Evolutionary conservation across 2,113 vertebrate species (phyloP), one percentile per base, ranked within the genome.

Genomic region (Hemiprocne comata): DNA sequence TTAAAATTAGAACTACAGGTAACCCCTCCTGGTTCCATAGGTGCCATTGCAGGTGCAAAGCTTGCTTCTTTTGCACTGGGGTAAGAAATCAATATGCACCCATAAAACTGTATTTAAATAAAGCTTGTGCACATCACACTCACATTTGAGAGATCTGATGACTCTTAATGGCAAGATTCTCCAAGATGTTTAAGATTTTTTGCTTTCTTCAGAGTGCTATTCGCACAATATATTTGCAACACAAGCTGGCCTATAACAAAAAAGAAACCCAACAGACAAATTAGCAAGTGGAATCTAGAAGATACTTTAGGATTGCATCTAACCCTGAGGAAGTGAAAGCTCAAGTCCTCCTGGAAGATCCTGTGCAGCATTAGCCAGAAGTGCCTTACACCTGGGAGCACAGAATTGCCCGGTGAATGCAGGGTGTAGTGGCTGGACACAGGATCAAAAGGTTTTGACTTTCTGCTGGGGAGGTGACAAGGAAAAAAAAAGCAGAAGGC

Each of bases 121-220:
- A 46, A 40, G 48, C 7, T 23, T 64, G 33, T 18, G 24, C 28
- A 21, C 0, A 1, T 74, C 50, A 13, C 0, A 0, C 17, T 60
- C 54, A 72, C 12, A 4, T 67, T 21, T 26, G 17, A 96, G 29
- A 17, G 51, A 51, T 61, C 6, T 24, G 28, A 7, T 61, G 31
- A 83, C 67, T 80, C 36, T 71, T 54, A 67, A 77, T 3, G 11
- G 51, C 23, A 94, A 21, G 5, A 6, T 34, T 90, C 60, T 53
- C 7, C 21, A 44, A 44, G 38, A 26, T 33, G 51, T 46, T 82
- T 19, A 79, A 75, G 29, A 11, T 42, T 51, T 50, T 50, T 28
- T 65, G 11, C 67, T 71, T 78, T 46, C 73, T 55, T 64, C 17
- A 51, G 23, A 72, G 9, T 8, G 21, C 31, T 71, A 42, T 79